Evolutionary conservation across 2,113 vertebrate genomes (phyloP), one percentile per base, ranked within the genome.

Genomic region (Collichthys lucidus): DNA sequence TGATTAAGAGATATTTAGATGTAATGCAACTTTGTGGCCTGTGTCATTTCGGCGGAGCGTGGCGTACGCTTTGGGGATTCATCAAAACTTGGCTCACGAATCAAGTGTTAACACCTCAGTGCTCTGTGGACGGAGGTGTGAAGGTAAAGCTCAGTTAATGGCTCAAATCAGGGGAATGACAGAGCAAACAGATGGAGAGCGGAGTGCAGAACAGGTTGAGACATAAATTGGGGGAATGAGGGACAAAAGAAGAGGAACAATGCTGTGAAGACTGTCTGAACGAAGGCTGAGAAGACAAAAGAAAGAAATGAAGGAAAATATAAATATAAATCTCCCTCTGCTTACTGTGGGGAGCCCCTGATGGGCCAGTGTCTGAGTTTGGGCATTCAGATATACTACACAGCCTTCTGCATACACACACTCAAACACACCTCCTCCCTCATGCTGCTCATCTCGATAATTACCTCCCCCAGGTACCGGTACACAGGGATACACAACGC

Each of bases 391-490:
- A 77, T 46, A 52, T 57, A 57, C 78, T 55, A 42, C 67, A 78
- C 44, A 62, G 60, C 65, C 29, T 64, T 62, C 63, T 9, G 61
- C 59, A 83, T 19, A n/a, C 66, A 82, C 66, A 82, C 77, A 60
- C 70, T 70, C 29, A 31, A 20, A 26, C 44, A 22, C 56, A 59
- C 75, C 72, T 62, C 77, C 84, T 80, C 68, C 72, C 52, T 85
- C 87, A 55, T 73, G 70, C 83, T 86, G 85, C 85, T 92, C 80
- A 88, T 90, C 88, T 90, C 63, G 69, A 89, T 94, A 94, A 93
- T 95, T 90, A 92, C 93, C 86, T 94, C 93, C 92, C 92, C 79
- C 90, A 93, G 92, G 93, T 93, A 90, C 66, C 0, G 9, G 65
- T 79, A 80, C 86, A 86, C 79, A 80, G 86, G 66, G 74, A 87